Percentiles rank a stretch among this genome's conserved stretches.
Conservation (phyloP, 1,140 invertebrate genomes). For the Phenacoccus solenopsis region DNA sequence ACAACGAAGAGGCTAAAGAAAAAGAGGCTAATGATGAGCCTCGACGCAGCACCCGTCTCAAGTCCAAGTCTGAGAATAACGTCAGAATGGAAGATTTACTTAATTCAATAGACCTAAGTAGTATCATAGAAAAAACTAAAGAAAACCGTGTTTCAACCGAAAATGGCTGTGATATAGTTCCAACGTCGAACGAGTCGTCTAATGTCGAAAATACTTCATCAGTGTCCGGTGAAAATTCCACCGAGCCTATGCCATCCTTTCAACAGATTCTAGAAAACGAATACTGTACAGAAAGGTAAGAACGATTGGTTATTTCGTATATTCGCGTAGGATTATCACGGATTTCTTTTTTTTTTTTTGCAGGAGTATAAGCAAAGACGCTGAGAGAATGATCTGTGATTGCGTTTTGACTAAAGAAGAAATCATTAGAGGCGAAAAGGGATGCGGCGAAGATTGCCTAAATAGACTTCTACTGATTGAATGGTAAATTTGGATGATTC, state of each 20-base stretch:
- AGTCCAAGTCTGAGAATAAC: not conserved
- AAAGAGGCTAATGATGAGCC: not conserved
- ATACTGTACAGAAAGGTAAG: not conserved
- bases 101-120: not conserved
- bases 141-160: not conserved
- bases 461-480: conserved; percentile 96
- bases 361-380: conserved; percentile 56
- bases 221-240: not conserved
- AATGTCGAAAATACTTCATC: not conserved
- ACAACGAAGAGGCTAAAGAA: not conserved
- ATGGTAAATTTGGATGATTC: conserved; percentile 56
- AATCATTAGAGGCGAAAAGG: conserved; percentile 61
- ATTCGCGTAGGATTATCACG: not conserved
- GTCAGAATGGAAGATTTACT: not conserved
- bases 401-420: conserved; percentile 85
- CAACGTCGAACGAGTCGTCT: not conserved
- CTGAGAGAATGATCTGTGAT: conserved; percentile 88
- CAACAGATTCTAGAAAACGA: not conserved
- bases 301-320: not conserved
- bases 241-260: not conserved
- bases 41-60: not conserved
- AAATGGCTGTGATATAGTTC: not conserved
- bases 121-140: not conserved
- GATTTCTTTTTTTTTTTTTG: not conserved
- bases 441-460: conserved; percentile 90